Percentiles rank a stretch among this genome's conserved stretches.
These are phyloP conservation scores for Oligia strigilis DNA, from an alignment of 2,888 invertebrate genomes.

Conservation along the genomic window DNA sequence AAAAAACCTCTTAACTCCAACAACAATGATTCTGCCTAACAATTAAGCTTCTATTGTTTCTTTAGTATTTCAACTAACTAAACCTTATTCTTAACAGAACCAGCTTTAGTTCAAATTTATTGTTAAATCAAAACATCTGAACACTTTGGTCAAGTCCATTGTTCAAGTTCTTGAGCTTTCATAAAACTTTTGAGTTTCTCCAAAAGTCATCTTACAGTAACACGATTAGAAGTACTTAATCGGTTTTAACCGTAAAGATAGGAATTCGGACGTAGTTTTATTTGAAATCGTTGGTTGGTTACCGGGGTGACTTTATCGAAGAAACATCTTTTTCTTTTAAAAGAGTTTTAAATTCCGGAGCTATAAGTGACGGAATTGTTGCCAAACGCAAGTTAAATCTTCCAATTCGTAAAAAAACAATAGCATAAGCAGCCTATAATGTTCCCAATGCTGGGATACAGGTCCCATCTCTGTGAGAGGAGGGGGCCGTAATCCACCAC, in stretches of 20 bases:
- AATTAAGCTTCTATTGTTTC: conserved; percentile 58
- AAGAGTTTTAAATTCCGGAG: conserved; percentile 2
- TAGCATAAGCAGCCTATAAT: neutral
- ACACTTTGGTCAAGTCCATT: conserved; percentile 75
- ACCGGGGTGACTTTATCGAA: conserved; percentile 5
- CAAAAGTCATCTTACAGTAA: conserved; percentile 74
- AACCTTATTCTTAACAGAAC: conserved; percentile 71
- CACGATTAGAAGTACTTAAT: conserved; percentile 70
- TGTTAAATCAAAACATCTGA: conserved; percentile 75
- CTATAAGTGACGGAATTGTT: neutral
- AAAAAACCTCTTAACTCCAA: neutral
- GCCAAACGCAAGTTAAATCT: neutral
- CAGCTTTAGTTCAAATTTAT: conserved; percentile 72
- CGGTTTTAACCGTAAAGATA: conserved; percentile 53
- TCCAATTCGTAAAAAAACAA: neutral
- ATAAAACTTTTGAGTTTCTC: conserved; percentile 69
- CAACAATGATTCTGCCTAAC: conserved; percentile 48
- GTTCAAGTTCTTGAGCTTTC: conserved; percentile 73
- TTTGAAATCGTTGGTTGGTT: conserved; percentile 41
- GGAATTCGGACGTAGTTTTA: conserved; percentile 53
- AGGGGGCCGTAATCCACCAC: neutral
- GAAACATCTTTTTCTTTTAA: neutral
- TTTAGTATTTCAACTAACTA: conserved; percentile 65
- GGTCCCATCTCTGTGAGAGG: neutral
- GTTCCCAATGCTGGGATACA: neutral